A percentile compares a stretch with the other conserved stretches of the same genome.
phyloP scores from a whole-genome alignment of 2,888 invertebrate species.

The Xestia xanthographa region DNA sequence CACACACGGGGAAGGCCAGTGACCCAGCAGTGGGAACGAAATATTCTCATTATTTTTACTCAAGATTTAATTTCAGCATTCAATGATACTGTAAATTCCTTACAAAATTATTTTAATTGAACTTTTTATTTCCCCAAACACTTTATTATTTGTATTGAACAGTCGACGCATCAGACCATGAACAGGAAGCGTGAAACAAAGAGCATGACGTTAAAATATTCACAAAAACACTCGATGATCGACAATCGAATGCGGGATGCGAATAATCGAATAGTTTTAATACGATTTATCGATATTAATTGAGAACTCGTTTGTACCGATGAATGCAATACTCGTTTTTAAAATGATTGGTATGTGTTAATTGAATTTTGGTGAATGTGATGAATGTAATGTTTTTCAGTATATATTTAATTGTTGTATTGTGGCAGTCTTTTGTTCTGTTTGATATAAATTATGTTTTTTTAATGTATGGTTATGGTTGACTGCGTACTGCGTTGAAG shows the following conservation, averaged over 20 bases:
- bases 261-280: constrained; percentile 34
- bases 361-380: constrained; percentile 12
- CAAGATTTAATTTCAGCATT: not conserved
- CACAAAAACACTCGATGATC: constrained; percentile 38
- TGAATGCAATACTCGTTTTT: constrained; percentile 15
- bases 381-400: not conserved
- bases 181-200: constrained; percentile 21
- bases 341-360: constrained; percentile 20
- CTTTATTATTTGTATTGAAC: constrained; percentile 1
- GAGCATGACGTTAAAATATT: constrained; percentile 37
- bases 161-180: constrained; percentile 7
- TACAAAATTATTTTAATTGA: not conserved
- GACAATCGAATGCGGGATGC: constrained; percentile 24
- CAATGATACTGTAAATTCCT: too few species aligned
- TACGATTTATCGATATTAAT: constrained; percentile 34
- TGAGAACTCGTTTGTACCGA: constrained; percentile 23
- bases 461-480: not conserved
- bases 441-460: not conserved
- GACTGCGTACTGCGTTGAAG: not conserved
- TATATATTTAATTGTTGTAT: not conserved
- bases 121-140: not conserved
- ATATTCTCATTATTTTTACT: not conserved
- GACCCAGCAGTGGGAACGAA: not conserved
- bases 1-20: not conserved
- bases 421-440: not conserved